Evolutionary conservation across 2,888 invertebrate species (phyloP), one percentile per base, ranked within the genome.

Genomic region (Lasioglossum morio): DNA sequence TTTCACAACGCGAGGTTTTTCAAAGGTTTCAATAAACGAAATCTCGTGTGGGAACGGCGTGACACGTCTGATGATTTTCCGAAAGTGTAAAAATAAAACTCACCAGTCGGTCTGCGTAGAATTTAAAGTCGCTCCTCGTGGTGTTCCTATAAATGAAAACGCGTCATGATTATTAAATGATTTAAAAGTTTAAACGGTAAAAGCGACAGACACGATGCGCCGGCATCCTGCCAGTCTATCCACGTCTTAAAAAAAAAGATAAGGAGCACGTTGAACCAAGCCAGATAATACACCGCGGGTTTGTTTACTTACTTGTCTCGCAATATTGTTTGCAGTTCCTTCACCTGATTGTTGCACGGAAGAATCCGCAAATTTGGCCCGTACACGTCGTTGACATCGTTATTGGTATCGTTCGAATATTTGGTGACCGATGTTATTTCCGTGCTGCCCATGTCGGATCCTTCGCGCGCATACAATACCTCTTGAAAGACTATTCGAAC

Each of bases 31-130:
- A 16, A 53, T 34, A 30, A 10, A 30, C 8, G 2, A 10, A 48
- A n/a, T 72, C 27, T 66, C 53, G 1, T 5, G 23, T 46, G 4
- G 16, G 23, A 46, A 69, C 4, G 8, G 19, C 23, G 12, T 76
- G 48, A 82, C 60, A 2, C 23, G 40, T 72, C 4, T 16, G 1
- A 46, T 40, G 7, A 48, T 14, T 72, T 27, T 48, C 43, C 76
- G 43, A 72, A 70, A 78, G 46, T 16, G 72, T 30, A 63, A 63
- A 63, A 63, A 63, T 30, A 23, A 10, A 40, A 72, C 96, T 96
- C 95, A 97, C 97, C 95, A 99, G 96, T 88, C 99, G 97, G 95
- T 99, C 99, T 0, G 99, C 99, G 95, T 98, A 99, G 95, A 99
- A 99, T 95, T 99, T 99, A 95, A 99, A 99, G 95, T 99, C 99